Evolutionary conservation across 2,888 invertebrate species (phyloP).

Genomic region (Macrophya alboannulata): DNA sequence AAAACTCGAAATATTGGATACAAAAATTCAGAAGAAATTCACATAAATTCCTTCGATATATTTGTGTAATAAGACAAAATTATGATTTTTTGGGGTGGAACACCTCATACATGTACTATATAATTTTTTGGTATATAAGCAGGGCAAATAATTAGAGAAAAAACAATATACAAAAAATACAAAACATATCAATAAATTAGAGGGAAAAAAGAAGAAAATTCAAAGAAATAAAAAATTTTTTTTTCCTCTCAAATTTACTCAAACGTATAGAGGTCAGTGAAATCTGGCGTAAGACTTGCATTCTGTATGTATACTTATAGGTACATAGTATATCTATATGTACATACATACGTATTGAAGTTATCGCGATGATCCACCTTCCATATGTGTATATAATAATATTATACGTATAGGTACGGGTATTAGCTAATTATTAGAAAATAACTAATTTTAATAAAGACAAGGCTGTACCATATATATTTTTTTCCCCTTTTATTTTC

Average conservation of each 20-base stretch:
- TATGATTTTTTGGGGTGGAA: too few relatives aligned
- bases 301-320: not conserved
- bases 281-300: slow-evolving; percentile 6
- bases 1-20: too few relatives aligned
- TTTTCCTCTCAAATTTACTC: not conserved
- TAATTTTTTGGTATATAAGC: too few relatives aligned
- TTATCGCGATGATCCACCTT: slow-evolving; percentile 42
- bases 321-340: not conserved
- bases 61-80: too few relatives aligned
- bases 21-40: too few relatives aligned
- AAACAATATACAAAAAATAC: not conserved
- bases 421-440: slow-evolving; percentile 45
- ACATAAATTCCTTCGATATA: too few relatives aligned
- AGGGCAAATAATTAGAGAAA: not conserved
- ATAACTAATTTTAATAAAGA: slow-evolving; percentile 42
- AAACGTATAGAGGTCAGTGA: slow-evolving; percentile 16
- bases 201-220: not conserved
- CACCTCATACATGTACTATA: too few relatives aligned
- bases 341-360: not conserved
- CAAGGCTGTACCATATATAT: slow-evolving; percentile 31
- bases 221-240: not conserved
- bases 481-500: not conserved
- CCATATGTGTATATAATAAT: slow-evolving; percentile 2
- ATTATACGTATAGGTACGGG: not conserved
- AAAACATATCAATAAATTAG: not conserved